These are phyloP conservation scores for Caenorhabditis afra DNA, from an alignment of 2,888 invertebrate genomes.

Conservation along the genomic window DNA sequence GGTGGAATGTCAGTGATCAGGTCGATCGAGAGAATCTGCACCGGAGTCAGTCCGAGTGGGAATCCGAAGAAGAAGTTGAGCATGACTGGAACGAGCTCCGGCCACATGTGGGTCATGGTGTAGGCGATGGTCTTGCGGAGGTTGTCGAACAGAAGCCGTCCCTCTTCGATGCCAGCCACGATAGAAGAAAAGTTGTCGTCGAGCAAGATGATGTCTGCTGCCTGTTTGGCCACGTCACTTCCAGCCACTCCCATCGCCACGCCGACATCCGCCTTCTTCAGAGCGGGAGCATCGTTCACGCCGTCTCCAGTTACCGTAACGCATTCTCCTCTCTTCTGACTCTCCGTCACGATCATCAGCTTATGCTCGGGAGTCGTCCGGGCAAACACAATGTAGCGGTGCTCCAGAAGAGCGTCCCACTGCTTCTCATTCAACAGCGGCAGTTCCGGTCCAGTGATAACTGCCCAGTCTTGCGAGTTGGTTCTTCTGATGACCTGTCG, in stretches of 20 bases:
- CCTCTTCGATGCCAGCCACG: constrained; percentile 65
- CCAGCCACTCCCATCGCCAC: constrained; percentile 73
- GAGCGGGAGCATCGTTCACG: constrained; percentile 69
- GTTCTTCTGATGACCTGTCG: constrained; percentile 41
- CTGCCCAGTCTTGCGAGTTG: constrained; percentile 62
- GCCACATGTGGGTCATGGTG: constrained; percentile 77
- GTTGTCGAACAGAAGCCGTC: constrained; percentile 66
- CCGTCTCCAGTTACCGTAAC: constrained; percentile 69
- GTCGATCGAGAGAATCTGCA: constrained; percentile 76
- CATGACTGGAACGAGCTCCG: constrained; percentile 77
- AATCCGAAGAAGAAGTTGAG: constrained; percentile 77
- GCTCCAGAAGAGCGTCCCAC: constrained; percentile 61
- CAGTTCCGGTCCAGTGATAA: constrained; percentile 66
- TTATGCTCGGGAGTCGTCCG: constrained; percentile 71
- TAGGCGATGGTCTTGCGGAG: constrained; percentile 73
- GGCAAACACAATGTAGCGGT: constrained; percentile 65
- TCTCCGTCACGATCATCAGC: constrained; percentile 64
- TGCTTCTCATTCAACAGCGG: constrained; percentile 54
- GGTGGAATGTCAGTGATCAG: constrained; percentile 77
- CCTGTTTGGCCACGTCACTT: constrained; percentile 74
- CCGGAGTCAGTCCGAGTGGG: constrained; percentile 75
- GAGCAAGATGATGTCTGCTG: constrained; percentile 72
- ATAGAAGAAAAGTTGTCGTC: constrained; percentile 73
- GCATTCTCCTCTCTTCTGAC: constrained; percentile 65
- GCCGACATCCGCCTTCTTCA: constrained; percentile 73